These are phyloP conservation scores for Beris chalybata DNA, from an alignment of 2,888 invertebrate species.

Conservation along the genomic window DNA sequence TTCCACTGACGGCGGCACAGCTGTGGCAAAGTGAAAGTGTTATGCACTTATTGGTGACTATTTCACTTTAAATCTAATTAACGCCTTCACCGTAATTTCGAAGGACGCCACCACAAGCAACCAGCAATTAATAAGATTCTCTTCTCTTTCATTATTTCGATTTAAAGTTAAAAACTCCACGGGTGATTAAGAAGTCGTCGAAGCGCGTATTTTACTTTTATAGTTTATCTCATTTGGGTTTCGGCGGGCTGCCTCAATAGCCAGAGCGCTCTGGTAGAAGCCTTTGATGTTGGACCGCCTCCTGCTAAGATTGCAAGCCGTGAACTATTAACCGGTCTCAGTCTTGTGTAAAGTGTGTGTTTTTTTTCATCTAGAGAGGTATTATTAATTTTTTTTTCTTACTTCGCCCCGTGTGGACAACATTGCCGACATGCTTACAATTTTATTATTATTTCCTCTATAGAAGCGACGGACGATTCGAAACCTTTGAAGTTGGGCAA, in stretches of 20 bases:
- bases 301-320: slow-evolving; percentile 29
- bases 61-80: no score
- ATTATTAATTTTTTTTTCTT: slow-evolving; percentile 20
- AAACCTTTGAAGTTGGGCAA: slow-evolving; percentile 18
- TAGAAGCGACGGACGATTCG: slow-evolving; percentile 20
- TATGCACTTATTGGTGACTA: no score
- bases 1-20: no score
- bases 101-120: no score
- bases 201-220: slow-evolving; percentile 4
- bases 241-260: neutral
- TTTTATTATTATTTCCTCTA: slow-evolving; percentile 30
- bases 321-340: slow-evolving; percentile 32
- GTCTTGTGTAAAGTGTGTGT: slow-evolving; percentile 17
- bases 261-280: slow-evolving; percentile 1
- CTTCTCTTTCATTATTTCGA: slow-evolving; percentile 28
- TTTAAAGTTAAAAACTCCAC: slow-evolving; percentile 21
- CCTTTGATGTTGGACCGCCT: slow-evolving; percentile 27
- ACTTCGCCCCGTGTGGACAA: neutral
- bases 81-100: no score
- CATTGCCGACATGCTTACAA: slow-evolving; percentile 28
- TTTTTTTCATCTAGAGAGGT: slow-evolving; percentile 12
- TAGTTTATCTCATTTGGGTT: slow-evolving; percentile 5
- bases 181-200: slow-evolving; percentile 31
- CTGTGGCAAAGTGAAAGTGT: no score
- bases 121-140: slow-evolving; percentile 23